Conservation (phyloP, 2,797 vertebrate species). For the Anguilla pacifica region DNA sequence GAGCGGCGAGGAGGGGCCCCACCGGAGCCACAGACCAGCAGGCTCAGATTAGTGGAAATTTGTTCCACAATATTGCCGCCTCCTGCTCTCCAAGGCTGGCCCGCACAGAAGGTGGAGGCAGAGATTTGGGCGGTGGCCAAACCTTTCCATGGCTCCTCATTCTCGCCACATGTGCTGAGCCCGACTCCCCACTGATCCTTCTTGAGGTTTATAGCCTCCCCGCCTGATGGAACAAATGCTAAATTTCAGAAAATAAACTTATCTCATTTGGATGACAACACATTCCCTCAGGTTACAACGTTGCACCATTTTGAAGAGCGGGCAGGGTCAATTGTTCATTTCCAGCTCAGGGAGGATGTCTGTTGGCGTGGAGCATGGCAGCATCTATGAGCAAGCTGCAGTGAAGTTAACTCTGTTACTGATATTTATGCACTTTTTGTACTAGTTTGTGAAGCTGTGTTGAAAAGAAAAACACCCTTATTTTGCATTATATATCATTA, state of each 20-base stretch:
- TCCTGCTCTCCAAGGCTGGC: conserved; percentile 81
- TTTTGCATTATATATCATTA: neutral
- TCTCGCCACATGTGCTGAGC: conserved; percentile 79
- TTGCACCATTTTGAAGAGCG: conserved; percentile 77
- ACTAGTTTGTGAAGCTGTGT: conserved; percentile 37
- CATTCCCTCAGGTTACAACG: conserved; percentile 87
- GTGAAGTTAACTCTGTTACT: conserved; percentile 60
- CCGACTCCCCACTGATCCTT: conserved; percentile 82
- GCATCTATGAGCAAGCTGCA: conserved; percentile 64
- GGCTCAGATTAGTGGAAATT: conserved; percentile 86
- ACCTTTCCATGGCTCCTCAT: conserved; percentile 73
- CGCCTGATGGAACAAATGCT: conserved; percentile 94
- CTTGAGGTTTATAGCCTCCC: conserved; percentile 83
- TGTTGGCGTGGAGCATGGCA: conserved; percentile 66
- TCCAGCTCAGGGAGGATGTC: conserved; percentile 73
- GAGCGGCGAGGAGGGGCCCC: conserved; percentile 67
- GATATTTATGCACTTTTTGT: conserved; percentile 52
- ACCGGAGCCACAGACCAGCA: conserved; percentile 72
- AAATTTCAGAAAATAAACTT: conserved; percentile 92
- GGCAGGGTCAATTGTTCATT: conserved; percentile 81
- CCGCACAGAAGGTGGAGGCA: conserved; percentile 91
- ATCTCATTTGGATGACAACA: conserved; percentile 96
- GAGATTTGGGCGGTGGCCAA: conserved; percentile 90
- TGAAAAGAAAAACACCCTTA: neutral
- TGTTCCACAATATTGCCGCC: conserved; percentile 84